These are phyloP conservation scores for Stictonetta naevosa DNA, from an alignment of 2,113 vertebrate species.

Conservation along the genomic window DNA sequence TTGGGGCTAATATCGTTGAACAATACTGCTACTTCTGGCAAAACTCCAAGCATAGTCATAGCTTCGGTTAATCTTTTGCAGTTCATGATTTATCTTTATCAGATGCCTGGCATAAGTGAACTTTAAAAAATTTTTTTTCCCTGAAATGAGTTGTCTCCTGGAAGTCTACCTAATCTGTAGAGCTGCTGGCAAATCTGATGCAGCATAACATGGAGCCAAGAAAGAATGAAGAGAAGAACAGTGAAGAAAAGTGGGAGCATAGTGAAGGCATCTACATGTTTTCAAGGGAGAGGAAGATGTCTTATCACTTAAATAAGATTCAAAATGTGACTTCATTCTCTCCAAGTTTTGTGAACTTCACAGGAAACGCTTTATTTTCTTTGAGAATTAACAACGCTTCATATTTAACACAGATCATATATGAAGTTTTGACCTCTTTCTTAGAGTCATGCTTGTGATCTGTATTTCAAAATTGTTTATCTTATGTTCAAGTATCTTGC, in stretches of 20 bases:
- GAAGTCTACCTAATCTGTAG: neutral
- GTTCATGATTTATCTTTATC: neutral
- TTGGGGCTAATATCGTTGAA: neutral
- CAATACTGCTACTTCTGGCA: neutral
- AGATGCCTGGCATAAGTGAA: neutral
- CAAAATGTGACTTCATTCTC: neutral
- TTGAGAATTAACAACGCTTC: neutral
- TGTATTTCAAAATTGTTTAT: neutral
- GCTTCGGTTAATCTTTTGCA: neutral
- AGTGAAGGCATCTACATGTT: neutral
- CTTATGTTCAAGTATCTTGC: neutral
- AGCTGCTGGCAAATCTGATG: neutral
- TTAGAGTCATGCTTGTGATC: neutral
- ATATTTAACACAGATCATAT: neutral
- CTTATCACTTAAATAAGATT: neutral
- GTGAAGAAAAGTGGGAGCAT: neutral
- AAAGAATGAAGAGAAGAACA: neutral
- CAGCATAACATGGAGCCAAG: neutral
- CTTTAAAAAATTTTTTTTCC: no score
- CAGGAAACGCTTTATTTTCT: neutral
- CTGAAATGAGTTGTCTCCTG: neutral
- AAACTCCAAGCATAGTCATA: neutral
- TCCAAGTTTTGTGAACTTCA: neutral
- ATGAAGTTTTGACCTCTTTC: neutral
- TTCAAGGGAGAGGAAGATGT: neutral